Evolutionary conservation across 1,140 invertebrate genomes (phyloP).

Genomic region (Drosophila mauritiana): DNA sequence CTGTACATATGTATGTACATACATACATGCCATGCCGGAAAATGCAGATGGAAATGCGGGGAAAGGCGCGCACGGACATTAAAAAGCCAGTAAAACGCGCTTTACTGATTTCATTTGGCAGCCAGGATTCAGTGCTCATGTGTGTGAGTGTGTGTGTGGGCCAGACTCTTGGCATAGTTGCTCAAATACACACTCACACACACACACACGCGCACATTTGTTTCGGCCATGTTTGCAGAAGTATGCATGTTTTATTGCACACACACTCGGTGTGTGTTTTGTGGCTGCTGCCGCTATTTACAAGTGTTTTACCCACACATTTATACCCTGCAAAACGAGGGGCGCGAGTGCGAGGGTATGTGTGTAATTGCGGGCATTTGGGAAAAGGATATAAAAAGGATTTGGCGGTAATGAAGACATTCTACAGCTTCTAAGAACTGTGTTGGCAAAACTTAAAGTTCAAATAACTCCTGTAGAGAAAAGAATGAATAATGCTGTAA

Average conservation of each 20-base stretch:
- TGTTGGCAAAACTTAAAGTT: no score
- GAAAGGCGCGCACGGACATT: constrained; percentile 54
- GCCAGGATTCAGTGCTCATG: constrained; percentile 1
- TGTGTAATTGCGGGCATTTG: background rate
- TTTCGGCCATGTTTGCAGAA: constrained; percentile 54
- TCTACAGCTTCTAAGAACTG: no score
- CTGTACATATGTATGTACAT: constrained; percentile 16
- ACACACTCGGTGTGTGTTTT: constrained; percentile 70
- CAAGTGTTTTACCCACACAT: constrained; percentile 66
- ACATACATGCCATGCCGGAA: constrained; percentile 49
- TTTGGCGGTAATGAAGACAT: background rate
- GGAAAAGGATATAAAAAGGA: background rate
- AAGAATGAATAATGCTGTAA: no score
- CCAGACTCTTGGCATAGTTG: constrained; percentile 67
- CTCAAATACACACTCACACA: constrained; percentile 16
- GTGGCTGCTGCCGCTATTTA: constrained; percentile 75
- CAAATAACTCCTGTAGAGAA: no score
- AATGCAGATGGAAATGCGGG: constrained; percentile 42
- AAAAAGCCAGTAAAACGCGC: constrained; percentile 79
- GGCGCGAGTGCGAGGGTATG: background rate
- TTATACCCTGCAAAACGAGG: constrained; percentile 13
- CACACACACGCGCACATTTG: background rate
- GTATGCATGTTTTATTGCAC: constrained; percentile 80
- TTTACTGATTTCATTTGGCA: constrained; percentile 78
- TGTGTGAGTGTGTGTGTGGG: constrained; percentile 3